Percentiles rank a stretch among this genome's conserved stretches.
Conservation (phyloP, 2,797 vertebrate genomes). For the Enteromius afrohamiltoni region DNA sequence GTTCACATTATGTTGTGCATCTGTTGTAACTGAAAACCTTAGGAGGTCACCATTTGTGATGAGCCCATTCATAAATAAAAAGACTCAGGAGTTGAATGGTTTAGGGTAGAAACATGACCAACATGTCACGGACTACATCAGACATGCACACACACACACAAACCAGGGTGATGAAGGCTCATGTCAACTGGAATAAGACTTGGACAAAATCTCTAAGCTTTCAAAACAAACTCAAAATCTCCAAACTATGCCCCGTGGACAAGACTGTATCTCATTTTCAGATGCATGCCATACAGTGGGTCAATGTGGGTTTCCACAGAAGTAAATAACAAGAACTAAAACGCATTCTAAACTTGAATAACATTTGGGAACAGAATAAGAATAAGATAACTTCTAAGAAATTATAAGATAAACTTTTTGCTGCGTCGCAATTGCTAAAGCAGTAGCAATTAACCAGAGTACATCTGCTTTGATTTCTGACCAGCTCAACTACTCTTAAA, state of each 20-base stretch:
- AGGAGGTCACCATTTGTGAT: neutral
- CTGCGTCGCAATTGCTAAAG: neutral
- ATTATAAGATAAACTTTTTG: too few relatives aligned
- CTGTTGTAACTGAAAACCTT: neutral
- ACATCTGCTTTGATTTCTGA: neutral
- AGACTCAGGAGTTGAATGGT: neutral
- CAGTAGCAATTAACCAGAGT: neutral
- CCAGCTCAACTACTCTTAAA: neutral
- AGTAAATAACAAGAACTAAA: neutral
- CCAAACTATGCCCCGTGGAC: neutral
- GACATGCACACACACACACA: neutral
- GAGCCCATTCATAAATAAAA: constrained; percentile 19
- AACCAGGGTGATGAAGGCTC: neutral
- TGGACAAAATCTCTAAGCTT: neutral
- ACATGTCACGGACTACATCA: neutral
- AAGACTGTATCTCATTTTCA: neutral
- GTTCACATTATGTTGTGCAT: neutral
- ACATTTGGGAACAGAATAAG: neutral
- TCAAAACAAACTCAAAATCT: neutral
- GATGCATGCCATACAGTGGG: neutral
- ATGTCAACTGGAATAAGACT: neutral
- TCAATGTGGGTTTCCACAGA: neutral
- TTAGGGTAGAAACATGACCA: neutral
- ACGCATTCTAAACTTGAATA: neutral
- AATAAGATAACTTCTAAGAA: too few relatives aligned